Evolutionary conservation across 2,113 vertebrate genomes (phyloP).

Genomic region (Panthera leo): DNA sequence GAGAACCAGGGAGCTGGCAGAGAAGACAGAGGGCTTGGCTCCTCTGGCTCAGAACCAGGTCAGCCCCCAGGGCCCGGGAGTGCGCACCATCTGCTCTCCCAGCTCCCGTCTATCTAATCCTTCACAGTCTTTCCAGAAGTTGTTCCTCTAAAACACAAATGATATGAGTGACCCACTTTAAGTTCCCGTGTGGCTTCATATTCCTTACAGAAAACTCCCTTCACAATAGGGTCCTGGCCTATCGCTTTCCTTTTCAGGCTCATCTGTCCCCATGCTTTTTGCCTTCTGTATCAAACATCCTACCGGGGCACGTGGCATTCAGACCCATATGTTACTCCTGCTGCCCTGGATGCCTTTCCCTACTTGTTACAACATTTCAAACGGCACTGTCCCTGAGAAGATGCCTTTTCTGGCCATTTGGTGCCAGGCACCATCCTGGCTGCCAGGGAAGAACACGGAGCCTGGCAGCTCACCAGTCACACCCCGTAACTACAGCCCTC

Average conservation of each 20-base stretch:
- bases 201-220: not conserved
- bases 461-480: not conserved
- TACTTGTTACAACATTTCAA: not conserved
- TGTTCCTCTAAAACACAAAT: not conserved
- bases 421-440: too few species aligned
- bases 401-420: not conserved
- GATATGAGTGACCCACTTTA: not conserved
- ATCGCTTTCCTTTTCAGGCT: not conserved
- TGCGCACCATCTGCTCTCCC: not conserved
- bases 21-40: accelerated
- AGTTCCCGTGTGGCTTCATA: not conserved
- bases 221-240: not conserved
- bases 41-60: not conserved
- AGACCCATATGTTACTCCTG: not conserved
- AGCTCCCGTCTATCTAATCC: not conserved
- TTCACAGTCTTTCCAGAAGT: not conserved
- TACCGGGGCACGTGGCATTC: too few species aligned
- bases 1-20: not conserved
- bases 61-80: not conserved
- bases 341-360: not conserved
- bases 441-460: not conserved
- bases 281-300: not conserved
- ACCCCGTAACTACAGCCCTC: not conserved
- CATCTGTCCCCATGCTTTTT: not conserved
- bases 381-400: not conserved